phyloP scores from a whole-genome alignment of 2,797 vertebrate species.

The Sitta carolinensis region DNA sequence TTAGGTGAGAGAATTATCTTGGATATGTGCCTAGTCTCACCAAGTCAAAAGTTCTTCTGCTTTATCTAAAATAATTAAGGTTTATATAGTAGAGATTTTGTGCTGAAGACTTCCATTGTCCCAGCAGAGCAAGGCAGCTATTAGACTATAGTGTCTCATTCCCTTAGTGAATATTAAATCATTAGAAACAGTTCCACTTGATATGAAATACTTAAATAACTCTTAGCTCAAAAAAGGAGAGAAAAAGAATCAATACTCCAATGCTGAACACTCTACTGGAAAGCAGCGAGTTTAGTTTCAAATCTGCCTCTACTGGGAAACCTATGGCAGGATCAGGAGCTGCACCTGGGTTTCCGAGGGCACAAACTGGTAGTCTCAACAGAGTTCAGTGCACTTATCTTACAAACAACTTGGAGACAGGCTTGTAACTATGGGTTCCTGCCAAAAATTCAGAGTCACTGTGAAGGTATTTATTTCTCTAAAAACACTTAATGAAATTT shows the following conservation, averaged over 20 bases:
- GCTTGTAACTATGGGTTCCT: background rate
- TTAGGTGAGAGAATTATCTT: background rate
- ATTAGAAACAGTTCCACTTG: constrained; percentile 21
- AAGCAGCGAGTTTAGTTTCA: background rate
- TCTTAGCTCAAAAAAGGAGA: background rate
- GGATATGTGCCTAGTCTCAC: background rate
- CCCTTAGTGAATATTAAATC: constrained; percentile 17
- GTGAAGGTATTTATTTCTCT: background rate
- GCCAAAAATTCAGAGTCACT: background rate
- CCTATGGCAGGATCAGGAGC: background rate
- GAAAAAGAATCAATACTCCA: background rate
- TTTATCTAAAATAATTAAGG: constrained; percentile 10
- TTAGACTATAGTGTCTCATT: background rate
- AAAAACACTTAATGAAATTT: background rate
- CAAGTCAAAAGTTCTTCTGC: background rate
- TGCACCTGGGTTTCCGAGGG: background rate
- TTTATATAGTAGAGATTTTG: background rate
- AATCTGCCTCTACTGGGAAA: background rate
- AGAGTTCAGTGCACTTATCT: background rate
- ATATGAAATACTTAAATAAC: constrained; percentile 10
- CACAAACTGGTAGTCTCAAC: background rate
- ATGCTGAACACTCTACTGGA: background rate
- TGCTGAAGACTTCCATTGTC: background rate
- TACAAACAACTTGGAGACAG: background rate
- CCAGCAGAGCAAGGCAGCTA: background rate